Evolutionary conservation across 2,113 vertebrate genomes (phyloP).

Genomic region (Cisticola juncidis): DNA sequence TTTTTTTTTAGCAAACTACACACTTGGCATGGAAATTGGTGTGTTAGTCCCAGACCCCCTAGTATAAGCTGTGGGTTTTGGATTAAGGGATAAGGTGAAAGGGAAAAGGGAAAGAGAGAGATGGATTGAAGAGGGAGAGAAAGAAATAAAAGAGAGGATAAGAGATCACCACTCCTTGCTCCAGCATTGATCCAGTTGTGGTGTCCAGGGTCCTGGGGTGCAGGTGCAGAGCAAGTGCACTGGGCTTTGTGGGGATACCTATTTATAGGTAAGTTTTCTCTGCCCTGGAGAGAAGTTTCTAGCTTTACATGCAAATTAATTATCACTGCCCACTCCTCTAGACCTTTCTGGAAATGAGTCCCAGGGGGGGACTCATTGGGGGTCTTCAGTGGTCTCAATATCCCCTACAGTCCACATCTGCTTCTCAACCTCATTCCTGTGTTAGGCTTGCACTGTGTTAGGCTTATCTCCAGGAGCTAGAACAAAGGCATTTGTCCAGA

Average conservation of each 20-base stretch:
- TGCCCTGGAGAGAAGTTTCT: not conserved
- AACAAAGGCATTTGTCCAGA: not conserved
- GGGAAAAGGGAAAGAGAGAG: not conserved
- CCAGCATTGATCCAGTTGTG: not conserved
- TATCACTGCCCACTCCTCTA: not conserved
- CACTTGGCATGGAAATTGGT: not conserved
- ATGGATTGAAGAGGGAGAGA: not conserved
- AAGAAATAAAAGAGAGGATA: not conserved
- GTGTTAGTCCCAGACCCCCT: not conserved
- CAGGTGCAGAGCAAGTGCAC: not conserved
- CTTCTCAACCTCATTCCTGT: not conserved
- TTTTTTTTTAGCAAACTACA: not conserved
- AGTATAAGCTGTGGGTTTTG: not conserved
- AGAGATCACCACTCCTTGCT: not conserved
- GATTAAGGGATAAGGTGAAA: not conserved
- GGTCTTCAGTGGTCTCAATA: not conserved
- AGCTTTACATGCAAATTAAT: not conserved
- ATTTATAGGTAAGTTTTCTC: not conserved
- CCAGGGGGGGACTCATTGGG: not conserved
- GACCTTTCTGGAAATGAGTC: not conserved
- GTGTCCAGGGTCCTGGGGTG: not conserved
- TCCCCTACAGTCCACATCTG: fast-evolving
- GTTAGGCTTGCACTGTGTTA: not conserved
- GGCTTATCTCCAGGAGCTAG: not conserved
- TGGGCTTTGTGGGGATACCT: not conserved